Conservation (phyloP, 2,888 invertebrate genomes). For the Sialis fuliginosa region DNA sequence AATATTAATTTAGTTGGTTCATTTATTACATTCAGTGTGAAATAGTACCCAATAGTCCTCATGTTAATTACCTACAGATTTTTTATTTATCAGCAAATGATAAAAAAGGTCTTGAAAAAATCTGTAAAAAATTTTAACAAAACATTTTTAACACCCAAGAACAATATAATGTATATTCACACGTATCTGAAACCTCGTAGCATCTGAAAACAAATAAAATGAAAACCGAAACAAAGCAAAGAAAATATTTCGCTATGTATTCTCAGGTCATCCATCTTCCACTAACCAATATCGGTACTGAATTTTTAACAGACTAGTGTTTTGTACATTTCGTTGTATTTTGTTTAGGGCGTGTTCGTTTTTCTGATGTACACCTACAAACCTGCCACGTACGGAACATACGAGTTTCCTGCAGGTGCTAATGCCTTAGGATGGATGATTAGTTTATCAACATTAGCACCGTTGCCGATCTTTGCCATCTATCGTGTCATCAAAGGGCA, state of each 20-base stretch:
- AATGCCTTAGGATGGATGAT: constrained; percentile 59
- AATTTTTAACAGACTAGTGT: neutral
- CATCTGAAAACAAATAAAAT: too few species aligned
- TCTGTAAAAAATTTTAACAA: too few species aligned
- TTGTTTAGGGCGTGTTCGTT: constrained; percentile 44
- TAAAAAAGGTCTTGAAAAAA: too few species aligned
- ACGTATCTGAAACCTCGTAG: too few species aligned
- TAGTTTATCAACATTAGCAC: constrained; percentile 51
- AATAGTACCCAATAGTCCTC: too few species aligned
- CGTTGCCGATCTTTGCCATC: constrained; percentile 45
- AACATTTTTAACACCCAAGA: too few species aligned
- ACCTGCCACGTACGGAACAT: constrained; percentile 52
- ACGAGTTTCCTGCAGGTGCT: constrained; percentile 67
- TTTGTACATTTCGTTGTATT: neutral
- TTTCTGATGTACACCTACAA: constrained; percentile 68
- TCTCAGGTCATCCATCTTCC: neutral
- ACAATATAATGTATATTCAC: too few species aligned
- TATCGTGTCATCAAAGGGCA: constrained; percentile 24
- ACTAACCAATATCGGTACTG: neutral
- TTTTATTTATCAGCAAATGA: too few species aligned
- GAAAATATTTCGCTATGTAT: neutral
- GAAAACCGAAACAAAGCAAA: too few species aligned
- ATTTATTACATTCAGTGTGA: too few species aligned
- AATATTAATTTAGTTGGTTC: too few species aligned
- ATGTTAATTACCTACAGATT: too few species aligned